A percentile compares a stretch with the other conserved stretches of the same genome.
Evolutionary conservation across 2,888 invertebrate species (phyloP).

Genomic region (Clistopyga incitator): DNA sequence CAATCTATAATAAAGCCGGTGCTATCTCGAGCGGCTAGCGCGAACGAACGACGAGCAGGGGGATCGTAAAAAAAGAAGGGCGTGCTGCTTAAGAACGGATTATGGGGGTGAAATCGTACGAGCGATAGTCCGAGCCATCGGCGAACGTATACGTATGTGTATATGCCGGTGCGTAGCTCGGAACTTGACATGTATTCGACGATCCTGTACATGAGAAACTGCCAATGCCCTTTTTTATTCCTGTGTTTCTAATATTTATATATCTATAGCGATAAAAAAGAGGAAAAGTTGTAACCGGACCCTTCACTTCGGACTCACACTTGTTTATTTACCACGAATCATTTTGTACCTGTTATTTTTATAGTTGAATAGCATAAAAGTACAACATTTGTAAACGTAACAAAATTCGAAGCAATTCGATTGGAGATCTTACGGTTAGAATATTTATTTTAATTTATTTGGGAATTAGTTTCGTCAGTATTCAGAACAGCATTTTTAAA

Average conservation of each 20-base stretch:
- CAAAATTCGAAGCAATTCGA: no score
- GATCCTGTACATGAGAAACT: constrained; percentile 14
- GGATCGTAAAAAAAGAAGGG: constrained; percentile 80
- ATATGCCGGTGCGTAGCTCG: constrained; percentile 25
- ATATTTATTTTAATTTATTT: no score
- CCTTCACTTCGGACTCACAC: no score
- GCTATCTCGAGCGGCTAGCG: constrained; percentile 80
- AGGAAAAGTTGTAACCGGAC: background rate
- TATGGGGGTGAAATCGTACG: constrained; percentile 82
- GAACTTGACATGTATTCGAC: constrained; percentile 24
- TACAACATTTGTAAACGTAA: no score
- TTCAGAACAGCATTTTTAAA: no score
- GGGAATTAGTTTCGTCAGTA: no score
- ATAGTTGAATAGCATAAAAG: no score
- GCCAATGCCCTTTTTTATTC: constrained; percentile 3
- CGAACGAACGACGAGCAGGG: constrained; percentile 73
- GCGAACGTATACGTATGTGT: constrained; percentile 27
- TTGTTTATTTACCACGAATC: no score
- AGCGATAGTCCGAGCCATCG: constrained; percentile 66
- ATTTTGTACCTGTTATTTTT: no score
- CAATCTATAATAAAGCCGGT: constrained; percentile 84
- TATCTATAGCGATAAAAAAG: background rate
- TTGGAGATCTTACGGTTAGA: no score
- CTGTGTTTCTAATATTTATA: background rate
- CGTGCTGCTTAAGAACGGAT: constrained; percentile 82